Base-by-base conservation (phyloP, 2,888 invertebrate species). In the Andrena praecox region DNA sequence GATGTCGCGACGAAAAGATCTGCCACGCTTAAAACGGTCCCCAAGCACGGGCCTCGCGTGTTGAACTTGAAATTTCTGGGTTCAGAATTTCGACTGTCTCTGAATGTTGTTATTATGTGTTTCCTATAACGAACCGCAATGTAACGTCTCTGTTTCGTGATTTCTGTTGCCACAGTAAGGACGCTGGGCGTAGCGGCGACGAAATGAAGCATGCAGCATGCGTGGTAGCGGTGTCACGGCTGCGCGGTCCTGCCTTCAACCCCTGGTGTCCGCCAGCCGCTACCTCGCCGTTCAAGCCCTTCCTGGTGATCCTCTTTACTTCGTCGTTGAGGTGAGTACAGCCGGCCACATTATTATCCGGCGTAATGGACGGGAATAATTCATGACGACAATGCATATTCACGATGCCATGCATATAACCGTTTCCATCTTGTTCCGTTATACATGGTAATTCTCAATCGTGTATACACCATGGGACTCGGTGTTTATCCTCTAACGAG, bases 251-350 rank as follows among this genome's bases (percentile, higher is more conserved):
- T 94, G 94, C 93, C 94, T 93, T 93, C 94, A 94, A 94, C 94
- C 94, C 91, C 93, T 93, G 93, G 93, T 94, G 91, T 93, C 94
- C 93, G 93, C 93, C 93, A 94, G 93, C 92, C 94, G 94, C 92
- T 94, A 94, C 90, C 93, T 94, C 92, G 93, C 94, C 91, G 92
- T 94, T 90, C 93, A 93, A 91, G 93, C 93, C 90, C 93, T 94
- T 87, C 93, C 94, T 83, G 93, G 94, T 92, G 93, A 95, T 90
- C 95, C 95, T 80, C 94, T 95, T 89, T 95, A 95, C 92, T 95
- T 95, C 92, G 91, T 94, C 87, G 94, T 93, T 86, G 94, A 94
- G 92, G 94, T 94, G 88, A 88, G 82, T 63, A 68, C 68, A 56
- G 35, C 42, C 48, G 68, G 8, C 64, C 50, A 24, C 29, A 27